A percentile compares a stretch with the other conserved stretches of the same genome.
Conservation (phyloP, 2,888 invertebrate genomes). For the Theodoxus fluviatilis region DNA sequence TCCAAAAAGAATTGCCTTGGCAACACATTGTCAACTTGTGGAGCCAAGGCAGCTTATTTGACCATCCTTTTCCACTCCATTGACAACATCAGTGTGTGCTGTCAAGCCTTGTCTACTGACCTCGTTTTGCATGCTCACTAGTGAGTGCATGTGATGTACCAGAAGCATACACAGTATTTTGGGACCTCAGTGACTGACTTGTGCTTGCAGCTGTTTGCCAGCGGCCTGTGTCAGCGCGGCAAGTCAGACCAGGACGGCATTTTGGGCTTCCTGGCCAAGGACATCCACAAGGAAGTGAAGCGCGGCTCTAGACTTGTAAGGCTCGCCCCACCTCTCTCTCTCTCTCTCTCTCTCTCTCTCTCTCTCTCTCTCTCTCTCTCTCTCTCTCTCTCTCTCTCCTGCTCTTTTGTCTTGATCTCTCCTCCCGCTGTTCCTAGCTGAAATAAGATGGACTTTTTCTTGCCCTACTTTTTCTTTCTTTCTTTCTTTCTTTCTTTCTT, state of each 20-base stretch:
- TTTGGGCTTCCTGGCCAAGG: conserved; percentile 75
- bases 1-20: no score
- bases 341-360: background rate
- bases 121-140: no score
- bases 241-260: conserved; percentile 72
- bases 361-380: background rate
- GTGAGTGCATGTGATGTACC: no score
- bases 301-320: conserved; percentile 73
- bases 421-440: no score
- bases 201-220: conserved; percentile 62
- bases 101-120: no score
- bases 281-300: conserved; percentile 75
- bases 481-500: background rate
- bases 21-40: no score
- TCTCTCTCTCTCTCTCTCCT: background rate
- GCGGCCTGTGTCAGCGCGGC: conserved; percentile 59
- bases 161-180: no score
- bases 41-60: no score
- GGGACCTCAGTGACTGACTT: no score
- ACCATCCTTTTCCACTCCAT: no score
- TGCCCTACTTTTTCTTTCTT: background rate
- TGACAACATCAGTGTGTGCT: no score
- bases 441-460: no score
- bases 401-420: background rate
- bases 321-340: background rate